Base-by-base conservation (phyloP, 2,113 vertebrate species). In the Alaudala cheleensis region DNA sequence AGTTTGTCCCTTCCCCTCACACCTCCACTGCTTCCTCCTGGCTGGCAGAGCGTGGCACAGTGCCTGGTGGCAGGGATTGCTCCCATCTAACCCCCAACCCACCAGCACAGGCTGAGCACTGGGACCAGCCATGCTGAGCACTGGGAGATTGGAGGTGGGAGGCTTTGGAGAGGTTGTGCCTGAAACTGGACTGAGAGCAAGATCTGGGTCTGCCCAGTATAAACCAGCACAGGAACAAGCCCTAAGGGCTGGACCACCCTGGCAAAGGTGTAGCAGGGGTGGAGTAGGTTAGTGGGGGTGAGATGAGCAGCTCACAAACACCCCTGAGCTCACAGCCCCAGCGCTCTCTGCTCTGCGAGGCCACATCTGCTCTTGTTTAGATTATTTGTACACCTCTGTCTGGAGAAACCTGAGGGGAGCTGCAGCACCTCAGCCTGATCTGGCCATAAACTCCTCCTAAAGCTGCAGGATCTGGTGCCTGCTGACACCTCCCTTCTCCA, bases 101-200 rank as follows among this genome's bases (percentile, higher is more conserved):
- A 4, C 13, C 72, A 64, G 44, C n/a, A 2, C 0, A 12, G 26
- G 10, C 37, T 2, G 23, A 51, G 56, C 0, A 0, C 49, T 8
- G 42, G 51, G 0, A 17, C 6, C 49, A 20, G 39, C 18, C 15
- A 3, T 0, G 1, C 58, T 9, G 20, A 34, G 34, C 44, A 23
- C 22, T 1, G 11, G 7, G 15, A 17, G 8, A 20, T 22, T 26
- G 40, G 56, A 44, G 28, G 1, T 4, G 8, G 5, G 10, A 11
- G 31, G 17, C 1, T 19, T 34, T 37, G 5, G 49, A 17, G 37
- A 26, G 40, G 51, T 42, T 74, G 42, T 0, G 12, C 29, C 34
- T 1, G 4, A 33, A 26, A 40, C 15, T 7, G 66, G 29, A n/a
- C 39, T 62, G 70, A 70, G 12, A 18, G 11, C 51, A 18, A 14